Evolutionary conservation across 2,113 vertebrate species (phyloP).

Genomic region (Lamprologus sp.): DNA sequence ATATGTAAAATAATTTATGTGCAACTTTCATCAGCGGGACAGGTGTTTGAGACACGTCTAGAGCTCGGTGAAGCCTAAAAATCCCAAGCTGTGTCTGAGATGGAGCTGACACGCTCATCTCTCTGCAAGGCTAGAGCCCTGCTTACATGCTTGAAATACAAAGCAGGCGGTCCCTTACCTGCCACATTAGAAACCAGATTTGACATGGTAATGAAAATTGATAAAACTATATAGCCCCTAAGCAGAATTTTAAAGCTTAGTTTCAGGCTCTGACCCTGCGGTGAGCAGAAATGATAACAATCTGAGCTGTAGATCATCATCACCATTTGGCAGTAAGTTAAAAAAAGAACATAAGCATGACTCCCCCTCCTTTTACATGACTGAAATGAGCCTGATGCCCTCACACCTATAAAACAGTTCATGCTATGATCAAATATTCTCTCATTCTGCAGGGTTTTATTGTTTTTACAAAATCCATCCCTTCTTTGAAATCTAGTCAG

Average conservation of each 20-base stretch:
- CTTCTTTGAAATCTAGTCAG: neutral
- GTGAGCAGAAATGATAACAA: neutral
- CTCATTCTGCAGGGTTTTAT: neutral
- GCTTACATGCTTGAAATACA: conserved; percentile 17
- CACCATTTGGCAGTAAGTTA: neutral
- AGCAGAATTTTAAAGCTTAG: conserved; percentile 3
- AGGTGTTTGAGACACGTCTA: conserved; percentile 33
- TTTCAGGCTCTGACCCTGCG: neutral
- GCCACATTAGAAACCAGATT: conserved; percentile 23
- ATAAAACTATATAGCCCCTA: conserved; percentile 11
- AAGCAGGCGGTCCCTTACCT: conserved; percentile 49
- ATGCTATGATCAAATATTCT: accelerated
- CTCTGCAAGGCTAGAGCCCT: conserved; percentile 4
- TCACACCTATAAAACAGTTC: neutral
- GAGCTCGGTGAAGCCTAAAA: conserved; percentile 27
- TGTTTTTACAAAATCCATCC: neutral
- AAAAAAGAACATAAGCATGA: neutral
- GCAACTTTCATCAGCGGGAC: conserved; percentile 41
- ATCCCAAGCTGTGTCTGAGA: conserved; percentile 50
- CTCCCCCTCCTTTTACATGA: neutral
- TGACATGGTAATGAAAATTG: conserved; percentile 22
- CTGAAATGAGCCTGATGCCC: neutral
- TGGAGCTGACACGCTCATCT: conserved; percentile 38
- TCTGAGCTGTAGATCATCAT: neutral
- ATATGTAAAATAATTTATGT: conserved; percentile 57